Evolutionary conservation across 2,113 vertebrate genomes (phyloP).

Genomic region (Rhabdornis inornatus): DNA sequence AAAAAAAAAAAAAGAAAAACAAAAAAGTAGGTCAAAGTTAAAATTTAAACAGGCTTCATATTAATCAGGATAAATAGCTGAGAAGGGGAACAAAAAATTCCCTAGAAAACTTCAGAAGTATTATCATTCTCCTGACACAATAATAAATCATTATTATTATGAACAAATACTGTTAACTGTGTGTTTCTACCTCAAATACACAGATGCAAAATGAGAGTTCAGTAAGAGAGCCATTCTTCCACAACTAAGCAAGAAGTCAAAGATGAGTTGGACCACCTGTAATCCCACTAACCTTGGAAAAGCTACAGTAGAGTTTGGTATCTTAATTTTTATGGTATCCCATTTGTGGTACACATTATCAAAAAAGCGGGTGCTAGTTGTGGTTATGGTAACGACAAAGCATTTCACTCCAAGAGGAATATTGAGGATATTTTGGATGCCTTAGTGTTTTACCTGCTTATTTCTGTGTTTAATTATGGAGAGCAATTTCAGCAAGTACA

Average conservation of each 20-base stretch:
- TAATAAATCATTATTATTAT: background rate
- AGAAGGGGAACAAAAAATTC: background rate
- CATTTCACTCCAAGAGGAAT: background rate
- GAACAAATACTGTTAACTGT: background rate
- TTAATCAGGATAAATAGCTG: background rate
- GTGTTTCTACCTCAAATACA: background rate
- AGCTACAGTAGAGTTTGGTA: background rate
- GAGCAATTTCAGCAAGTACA: background rate
- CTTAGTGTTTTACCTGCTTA: background rate
- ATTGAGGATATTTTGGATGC: background rate
- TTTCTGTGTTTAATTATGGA: conserved; percentile 6
- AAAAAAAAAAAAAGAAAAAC: background rate
- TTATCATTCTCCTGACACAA: background rate
- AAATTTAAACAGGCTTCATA: background rate
- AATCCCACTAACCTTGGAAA: background rate
- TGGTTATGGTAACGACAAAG: background rate
- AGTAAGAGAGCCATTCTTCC: background rate
- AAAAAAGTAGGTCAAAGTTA: background rate
- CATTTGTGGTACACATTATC: background rate
- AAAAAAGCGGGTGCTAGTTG: background rate
- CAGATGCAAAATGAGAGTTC: background rate
- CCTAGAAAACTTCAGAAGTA: background rate
- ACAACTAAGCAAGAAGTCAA: background rate
- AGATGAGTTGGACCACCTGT: background rate
- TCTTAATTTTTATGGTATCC: background rate